Conservation (phyloP, 1,140 invertebrate species). For the Sarcophaga bullata region DNA sequence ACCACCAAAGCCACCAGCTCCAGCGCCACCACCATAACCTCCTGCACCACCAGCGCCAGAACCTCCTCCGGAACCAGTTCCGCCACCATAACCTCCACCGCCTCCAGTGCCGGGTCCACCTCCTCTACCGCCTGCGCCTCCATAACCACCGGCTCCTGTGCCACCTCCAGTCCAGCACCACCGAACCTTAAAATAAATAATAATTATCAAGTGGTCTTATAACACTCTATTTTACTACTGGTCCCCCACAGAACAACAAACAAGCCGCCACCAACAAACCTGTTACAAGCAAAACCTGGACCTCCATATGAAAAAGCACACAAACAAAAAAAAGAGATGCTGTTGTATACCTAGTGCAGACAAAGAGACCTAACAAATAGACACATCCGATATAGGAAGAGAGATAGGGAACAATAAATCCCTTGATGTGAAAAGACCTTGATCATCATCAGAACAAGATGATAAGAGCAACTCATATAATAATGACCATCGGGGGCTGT, state of each 20-base stretch:
- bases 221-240: constrained; percentile 38
- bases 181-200: constrained; percentile 44
- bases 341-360: too few species aligned
- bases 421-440: constrained; percentile 74
- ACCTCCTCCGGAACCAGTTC: constrained; percentile 49
- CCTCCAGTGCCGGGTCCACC: neutral
- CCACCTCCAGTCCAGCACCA: constrained; percentile 48
- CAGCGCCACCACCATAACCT: constrained; percentile 64
- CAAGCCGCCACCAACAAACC: too few species aligned
- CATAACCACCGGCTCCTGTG: neutral
- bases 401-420: constrained; percentile 72
- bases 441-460: too few species aligned
- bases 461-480: too few species aligned
- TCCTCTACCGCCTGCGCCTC: neutral
- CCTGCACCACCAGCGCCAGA: neutral
- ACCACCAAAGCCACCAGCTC: constrained; percentile 52
- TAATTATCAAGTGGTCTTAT: neutral
- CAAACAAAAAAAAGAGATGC: too few species aligned
- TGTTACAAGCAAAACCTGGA: too few species aligned
- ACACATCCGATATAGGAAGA: too few species aligned
- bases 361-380: too few species aligned
- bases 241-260: too few species aligned
- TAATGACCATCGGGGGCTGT: constrained; percentile 76
- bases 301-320: too few species aligned
- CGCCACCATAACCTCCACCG: too few species aligned